phyloP scores from a whole-genome alignment of 2,797 vertebrate genomes.

The Molossus alvarezi region DNA sequence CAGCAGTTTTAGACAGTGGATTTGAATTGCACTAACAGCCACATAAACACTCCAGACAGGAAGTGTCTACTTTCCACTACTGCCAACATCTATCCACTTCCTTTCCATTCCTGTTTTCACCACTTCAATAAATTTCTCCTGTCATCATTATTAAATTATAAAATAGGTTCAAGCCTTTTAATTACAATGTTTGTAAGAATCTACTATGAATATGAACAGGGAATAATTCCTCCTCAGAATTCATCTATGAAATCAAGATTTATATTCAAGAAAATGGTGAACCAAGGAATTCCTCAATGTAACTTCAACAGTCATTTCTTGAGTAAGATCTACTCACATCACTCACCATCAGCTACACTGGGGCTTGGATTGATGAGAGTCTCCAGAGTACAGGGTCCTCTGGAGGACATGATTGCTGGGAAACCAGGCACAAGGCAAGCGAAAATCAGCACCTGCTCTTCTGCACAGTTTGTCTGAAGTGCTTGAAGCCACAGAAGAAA shows the following conservation, averaged over 20 bases:
- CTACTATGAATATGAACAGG: background rate
- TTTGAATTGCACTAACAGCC: slow-evolving; percentile 27
- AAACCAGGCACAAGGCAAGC: slow-evolving; percentile 99
- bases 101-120: background rate
- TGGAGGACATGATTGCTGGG: slow-evolving; percentile 94
- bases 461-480: slow-evolving; percentile 96
- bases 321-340: background rate
- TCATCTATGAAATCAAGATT: slow-evolving; percentile 15
- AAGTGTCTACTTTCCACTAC: background rate
- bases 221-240: slow-evolving; percentile 52
- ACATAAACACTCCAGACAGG: background rate
- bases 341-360: slow-evolving; percentile 94
- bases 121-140: slow-evolving; percentile 34
- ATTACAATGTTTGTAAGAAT: slow-evolving; percentile 25
- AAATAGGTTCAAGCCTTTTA: slow-evolving; percentile 10
- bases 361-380: slow-evolving; percentile 94
- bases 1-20: background rate
- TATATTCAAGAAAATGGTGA: slow-evolving; percentile 62
- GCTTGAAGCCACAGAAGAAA: slow-evolving; percentile 99
- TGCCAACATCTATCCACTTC: background rate
- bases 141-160: slow-evolving; percentile 51
- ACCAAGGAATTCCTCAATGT: background rate
- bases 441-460: slow-evolving; percentile 98
- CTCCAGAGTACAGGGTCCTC: slow-evolving; percentile 97
- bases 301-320: background rate